Conservation (phyloP, 2,113 vertebrate genomes). For the Cyprinus carpio region DNA sequence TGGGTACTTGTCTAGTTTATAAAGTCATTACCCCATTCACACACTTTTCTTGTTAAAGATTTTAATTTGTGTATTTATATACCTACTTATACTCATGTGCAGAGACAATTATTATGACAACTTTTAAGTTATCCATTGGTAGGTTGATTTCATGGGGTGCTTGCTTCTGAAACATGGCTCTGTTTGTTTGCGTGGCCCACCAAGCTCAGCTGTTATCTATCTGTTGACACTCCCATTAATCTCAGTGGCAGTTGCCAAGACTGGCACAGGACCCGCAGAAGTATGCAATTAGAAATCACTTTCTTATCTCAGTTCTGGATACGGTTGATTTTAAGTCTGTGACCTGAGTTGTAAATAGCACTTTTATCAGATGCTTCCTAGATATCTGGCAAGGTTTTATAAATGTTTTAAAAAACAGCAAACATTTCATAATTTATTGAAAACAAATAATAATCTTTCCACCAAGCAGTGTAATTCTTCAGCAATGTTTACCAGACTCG, state of each 20-base stretch:
- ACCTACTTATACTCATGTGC: neutral
- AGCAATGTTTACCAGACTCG: neutral
- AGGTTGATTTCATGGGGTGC: neutral
- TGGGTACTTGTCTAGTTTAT: neutral
- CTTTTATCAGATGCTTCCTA: neutral
- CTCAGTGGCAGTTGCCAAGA: neutral
- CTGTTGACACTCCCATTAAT: neutral
- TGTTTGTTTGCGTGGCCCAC: neutral
- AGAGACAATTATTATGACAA: neutral
- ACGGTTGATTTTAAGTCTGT: neutral
- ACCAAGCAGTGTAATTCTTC: neutral
- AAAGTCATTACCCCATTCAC: neutral
- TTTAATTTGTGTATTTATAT: neutral
- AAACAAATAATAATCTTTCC: neutral
- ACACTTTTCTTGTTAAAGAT: no score
- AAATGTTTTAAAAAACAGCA: no score
- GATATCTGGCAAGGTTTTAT: no score
- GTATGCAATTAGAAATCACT: neutral
- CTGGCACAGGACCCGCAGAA: neutral
- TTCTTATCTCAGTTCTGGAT: neutral
- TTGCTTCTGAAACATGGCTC: neutral
- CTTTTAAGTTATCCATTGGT: neutral
- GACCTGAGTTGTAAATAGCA: neutral
- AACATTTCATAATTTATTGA: no score
- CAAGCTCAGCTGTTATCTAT: conserved; percentile 5